A percentile compares a stretch with the other conserved stretches of the same genome.
Evolutionary conservation across 2,113 vertebrate genomes (phyloP).

Genomic region (Cynoglossus semilaevis): DNA sequence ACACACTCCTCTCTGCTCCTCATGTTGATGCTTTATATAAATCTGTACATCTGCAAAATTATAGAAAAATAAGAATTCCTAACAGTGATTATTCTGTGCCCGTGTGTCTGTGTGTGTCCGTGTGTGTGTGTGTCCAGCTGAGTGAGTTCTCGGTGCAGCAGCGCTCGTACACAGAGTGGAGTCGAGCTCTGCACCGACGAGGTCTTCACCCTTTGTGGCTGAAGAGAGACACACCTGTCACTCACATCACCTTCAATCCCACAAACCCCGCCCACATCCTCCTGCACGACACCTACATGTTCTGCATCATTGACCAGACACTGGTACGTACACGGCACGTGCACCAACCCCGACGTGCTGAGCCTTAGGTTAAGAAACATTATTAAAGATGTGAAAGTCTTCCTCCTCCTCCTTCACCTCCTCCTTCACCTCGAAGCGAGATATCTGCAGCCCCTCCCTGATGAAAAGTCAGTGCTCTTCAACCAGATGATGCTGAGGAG

Average conservation of each 20-base stretch:
- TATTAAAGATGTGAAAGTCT: too few relatives aligned
- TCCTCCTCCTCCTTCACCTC: too few relatives aligned
- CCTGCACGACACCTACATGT: constrained; percentile 88
- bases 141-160: constrained; percentile 85
- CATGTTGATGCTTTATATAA: not conserved
- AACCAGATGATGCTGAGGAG: constrained; percentile 83
- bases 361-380: too few relatives aligned
- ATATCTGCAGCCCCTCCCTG: constrained; percentile 88
- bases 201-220: constrained; percentile 87
- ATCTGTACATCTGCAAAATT: too few relatives aligned
- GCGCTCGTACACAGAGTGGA: constrained; percentile 88
- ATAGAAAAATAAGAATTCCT: too few relatives aligned
- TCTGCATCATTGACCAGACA: constrained; percentile 91
- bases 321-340: constrained; percentile 76
- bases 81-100: not conserved
- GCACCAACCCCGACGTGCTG: not conserved
- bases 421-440: too few relatives aligned
- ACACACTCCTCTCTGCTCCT: not conserved
- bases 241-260: constrained; percentile 84
- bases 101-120: not conserved
- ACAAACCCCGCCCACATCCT: constrained; percentile 80
- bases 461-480: constrained; percentile 66
- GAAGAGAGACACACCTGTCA: constrained; percentile 86
- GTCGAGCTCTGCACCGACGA: constrained; percentile 79
- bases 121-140: constrained; percentile 68